A percentile compares a stretch with the other conserved stretches of the same genome.
phyloP scores from a whole-genome alignment of 2,113 vertebrate genomes.

The Bubo scandiacus region DNA sequence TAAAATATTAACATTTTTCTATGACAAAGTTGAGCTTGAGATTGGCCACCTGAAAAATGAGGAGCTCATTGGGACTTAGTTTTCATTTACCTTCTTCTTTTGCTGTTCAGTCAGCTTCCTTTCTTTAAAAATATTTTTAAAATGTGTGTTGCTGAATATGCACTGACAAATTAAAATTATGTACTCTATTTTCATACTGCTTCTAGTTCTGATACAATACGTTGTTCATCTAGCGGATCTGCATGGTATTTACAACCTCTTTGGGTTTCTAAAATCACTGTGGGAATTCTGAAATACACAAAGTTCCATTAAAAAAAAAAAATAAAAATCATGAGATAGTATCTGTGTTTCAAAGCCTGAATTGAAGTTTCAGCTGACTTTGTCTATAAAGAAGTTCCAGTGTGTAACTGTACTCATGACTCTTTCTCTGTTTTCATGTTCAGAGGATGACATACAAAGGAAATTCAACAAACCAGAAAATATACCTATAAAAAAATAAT shows the following conservation, averaged over 20 bases:
- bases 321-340: not conserved
- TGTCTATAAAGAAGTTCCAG: not conserved
- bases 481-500: not conserved
- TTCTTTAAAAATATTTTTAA: not conserved
- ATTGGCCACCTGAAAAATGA: slow-evolving; percentile 10
- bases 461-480: not conserved
- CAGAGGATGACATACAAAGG: not conserved
- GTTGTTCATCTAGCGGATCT: not conserved
- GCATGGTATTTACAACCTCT: not conserved
- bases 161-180: not conserved
- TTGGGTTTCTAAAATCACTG: not conserved
- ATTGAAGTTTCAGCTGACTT: not conserved
- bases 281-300: not conserved
- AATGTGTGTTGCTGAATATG: not conserved
- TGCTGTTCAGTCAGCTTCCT: not conserved
- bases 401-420: not conserved
- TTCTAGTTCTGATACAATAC: not conserved
- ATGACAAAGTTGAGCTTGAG: slow-evolving; percentile 25
- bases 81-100: slow-evolving; percentile 44
- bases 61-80: not conserved
- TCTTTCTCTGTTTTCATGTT: not conserved
- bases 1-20: slow-evolving; percentile 29
- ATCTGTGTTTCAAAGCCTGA: not conserved
- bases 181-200: not conserved
- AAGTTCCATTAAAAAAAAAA: not conserved